These are phyloP conservation scores for Dendrocincla fuliginosa DNA, from an alignment of 2,797 vertebrate genomes.

Conservation along the genomic window DNA sequence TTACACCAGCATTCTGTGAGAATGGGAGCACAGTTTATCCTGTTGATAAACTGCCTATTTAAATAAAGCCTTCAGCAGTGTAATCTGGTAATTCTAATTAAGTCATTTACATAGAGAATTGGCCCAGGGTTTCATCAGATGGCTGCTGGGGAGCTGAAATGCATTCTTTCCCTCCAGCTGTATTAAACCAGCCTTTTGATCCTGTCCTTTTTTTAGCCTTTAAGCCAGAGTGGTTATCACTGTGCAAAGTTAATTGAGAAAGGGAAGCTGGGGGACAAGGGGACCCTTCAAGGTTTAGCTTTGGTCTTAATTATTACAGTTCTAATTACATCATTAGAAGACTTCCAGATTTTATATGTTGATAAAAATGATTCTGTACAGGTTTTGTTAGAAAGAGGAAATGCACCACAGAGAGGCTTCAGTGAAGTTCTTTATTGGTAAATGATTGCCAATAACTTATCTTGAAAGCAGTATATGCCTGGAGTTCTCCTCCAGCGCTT, in stretches of 20 bases:
- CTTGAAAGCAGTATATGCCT: neutral
- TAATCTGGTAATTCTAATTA: slow-evolving; percentile 78
- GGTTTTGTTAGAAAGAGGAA: neutral
- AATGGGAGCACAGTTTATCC: slow-evolving; percentile 50
- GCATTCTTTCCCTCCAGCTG: slow-evolving; percentile 75
- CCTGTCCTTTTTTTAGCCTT: slow-evolving; percentile 56
- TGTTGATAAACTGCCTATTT: slow-evolving; percentile 70
- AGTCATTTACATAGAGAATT: slow-evolving; percentile 76
- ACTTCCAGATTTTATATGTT: slow-evolving; percentile 1
- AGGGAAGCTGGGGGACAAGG: slow-evolving; percentile 50
- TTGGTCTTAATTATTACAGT: slow-evolving; percentile 23
- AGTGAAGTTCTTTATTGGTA: slow-evolving; percentile 17
- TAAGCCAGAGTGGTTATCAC: slow-evolving; percentile 70
- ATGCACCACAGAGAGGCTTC: neutral
- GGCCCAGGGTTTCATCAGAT: slow-evolving; percentile 71
- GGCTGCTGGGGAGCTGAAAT: slow-evolving; percentile 70
- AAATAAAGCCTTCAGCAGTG: slow-evolving; percentile 73
- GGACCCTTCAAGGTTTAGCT: slow-evolving; percentile 1
- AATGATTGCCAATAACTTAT: slow-evolving; percentile 40
- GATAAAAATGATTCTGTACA: slow-evolving; percentile 44
- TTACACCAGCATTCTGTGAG: slow-evolving; percentile 8
- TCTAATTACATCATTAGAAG: slow-evolving; percentile 51
- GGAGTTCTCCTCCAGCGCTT: neutral
- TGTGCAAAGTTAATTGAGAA: slow-evolving; percentile 71
- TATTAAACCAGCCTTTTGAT: slow-evolving; percentile 70